Evolutionary conservation across 2,113 vertebrate species (phyloP).

Genomic region (Poeciliopsis turrubarensis): DNA sequence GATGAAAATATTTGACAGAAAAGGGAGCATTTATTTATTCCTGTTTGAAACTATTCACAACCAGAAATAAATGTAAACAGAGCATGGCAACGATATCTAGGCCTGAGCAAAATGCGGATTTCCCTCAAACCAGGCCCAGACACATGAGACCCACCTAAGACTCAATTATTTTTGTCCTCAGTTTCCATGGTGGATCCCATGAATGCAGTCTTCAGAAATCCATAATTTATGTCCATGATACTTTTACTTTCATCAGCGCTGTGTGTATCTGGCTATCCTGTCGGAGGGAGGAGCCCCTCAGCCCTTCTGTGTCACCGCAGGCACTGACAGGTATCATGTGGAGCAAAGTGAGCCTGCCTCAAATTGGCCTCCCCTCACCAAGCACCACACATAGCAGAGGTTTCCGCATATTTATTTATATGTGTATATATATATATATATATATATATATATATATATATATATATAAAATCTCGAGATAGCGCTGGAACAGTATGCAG

Average conservation of each 20-base stretch:
- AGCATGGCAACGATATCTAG: too few species aligned
- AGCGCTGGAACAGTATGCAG: background rate
- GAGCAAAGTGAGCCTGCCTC: constrained; percentile 40
- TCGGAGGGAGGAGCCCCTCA: constrained; percentile 26
- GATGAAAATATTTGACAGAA: too few species aligned
- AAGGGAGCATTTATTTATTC: too few species aligned
- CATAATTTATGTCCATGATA: background rate
- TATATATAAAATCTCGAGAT: constrained; percentile 16
- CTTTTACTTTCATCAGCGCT: background rate
- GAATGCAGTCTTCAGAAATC: too few species aligned
- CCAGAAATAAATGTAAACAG: too few species aligned
- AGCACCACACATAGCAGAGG: constrained; percentile 34
- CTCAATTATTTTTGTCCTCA: too few species aligned
- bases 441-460: background rate
- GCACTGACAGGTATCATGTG: constrained; percentile 69
- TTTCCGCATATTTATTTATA: background rate
- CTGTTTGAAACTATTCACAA: too few species aligned
- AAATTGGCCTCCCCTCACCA: constrained; percentile 45
- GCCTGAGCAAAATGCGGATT: too few species aligned
- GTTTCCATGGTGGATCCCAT: too few species aligned
- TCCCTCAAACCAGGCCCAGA: too few species aligned
- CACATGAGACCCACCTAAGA: too few species aligned
- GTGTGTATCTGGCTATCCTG: constrained; percentile 26
- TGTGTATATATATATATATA: too few species aligned
- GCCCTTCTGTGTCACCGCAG: constrained; percentile 53